Conservation (phyloP, 2,888 invertebrate species). For the Drosophila mettleri region DNA sequence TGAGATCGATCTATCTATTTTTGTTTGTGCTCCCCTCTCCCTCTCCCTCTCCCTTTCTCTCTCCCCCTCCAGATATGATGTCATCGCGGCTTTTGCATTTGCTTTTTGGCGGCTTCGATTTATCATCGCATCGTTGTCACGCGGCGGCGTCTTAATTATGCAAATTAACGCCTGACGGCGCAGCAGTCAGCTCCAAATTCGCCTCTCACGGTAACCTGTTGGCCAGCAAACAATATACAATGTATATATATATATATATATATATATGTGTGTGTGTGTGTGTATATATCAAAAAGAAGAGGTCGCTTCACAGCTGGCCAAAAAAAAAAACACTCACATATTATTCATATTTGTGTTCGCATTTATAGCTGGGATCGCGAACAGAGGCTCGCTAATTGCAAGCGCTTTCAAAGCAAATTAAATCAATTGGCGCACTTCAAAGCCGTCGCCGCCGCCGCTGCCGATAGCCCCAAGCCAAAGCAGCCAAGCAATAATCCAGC, state of each 20-base stretch:
- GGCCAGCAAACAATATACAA: slow-evolving; percentile 8
- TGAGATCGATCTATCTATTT: slow-evolving; percentile 36
- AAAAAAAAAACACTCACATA: not conserved
- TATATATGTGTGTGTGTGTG: too few species aligned
- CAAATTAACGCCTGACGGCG: slow-evolving; percentile 60
- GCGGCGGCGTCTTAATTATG: slow-evolving; percentile 72
- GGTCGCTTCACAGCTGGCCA: slow-evolving; percentile 11
- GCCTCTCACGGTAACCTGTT: slow-evolving; percentile 43
- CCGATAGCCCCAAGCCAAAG: slow-evolving; percentile 4
- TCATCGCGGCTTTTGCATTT: slow-evolving; percentile 30
- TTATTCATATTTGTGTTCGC: slow-evolving; percentile 26
- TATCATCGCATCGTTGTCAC: slow-evolving; percentile 70
- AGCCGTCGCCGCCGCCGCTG: slow-evolving; percentile 37
- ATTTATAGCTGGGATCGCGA: slow-evolving; percentile 1
- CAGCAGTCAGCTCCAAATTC: slow-evolving; percentile 17
- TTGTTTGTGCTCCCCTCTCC: too few species aligned
- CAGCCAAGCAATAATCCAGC: slow-evolving; percentile 14
- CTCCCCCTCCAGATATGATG: slow-evolving; percentile 36
- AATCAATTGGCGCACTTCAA: slow-evolving; percentile 73
- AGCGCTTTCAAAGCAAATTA: slow-evolving; percentile 65
- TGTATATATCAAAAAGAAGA: too few species aligned
- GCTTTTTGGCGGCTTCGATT: slow-evolving; percentile 49
- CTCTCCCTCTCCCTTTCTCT: too few species aligned
- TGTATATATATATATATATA: too few species aligned
- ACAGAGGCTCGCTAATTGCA: slow-evolving; percentile 62